These are phyloP conservation scores for Archivesica marissinica DNA, from an alignment of 1,140 invertebrate genomes.

Conservation along the genomic window DNA sequence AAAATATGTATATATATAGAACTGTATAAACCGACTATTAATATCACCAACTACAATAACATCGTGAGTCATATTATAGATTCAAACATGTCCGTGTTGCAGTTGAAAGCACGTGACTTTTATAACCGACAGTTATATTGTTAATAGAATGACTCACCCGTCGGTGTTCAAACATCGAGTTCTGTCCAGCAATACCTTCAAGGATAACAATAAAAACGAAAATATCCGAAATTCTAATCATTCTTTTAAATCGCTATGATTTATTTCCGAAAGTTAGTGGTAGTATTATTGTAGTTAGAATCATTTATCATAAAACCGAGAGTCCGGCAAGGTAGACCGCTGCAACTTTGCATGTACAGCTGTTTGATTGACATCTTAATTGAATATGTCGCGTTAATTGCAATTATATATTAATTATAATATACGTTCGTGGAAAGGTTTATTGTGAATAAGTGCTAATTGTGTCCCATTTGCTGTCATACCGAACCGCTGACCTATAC, in stretches of 20 bases:
- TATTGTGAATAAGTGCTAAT: background rate
- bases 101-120: background rate
- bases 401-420: background rate
- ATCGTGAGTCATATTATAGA: no score
- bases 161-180: background rate
- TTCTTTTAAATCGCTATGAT: background rate
- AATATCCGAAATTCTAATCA: background rate
- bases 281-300: background rate
- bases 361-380: slow-evolving; percentile 15
- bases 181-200: background rate
- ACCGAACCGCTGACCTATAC: no score
- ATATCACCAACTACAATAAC: no score
- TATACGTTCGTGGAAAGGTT: background rate
- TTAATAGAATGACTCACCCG: background rate
- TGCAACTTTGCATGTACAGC: background rate
- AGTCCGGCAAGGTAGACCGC: background rate
- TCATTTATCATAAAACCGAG: background rate
- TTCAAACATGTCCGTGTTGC: no score
- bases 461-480: background rate
- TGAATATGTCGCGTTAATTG: background rate
- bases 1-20: no score
- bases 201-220: background rate
- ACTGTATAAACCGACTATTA: no score
- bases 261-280: background rate
- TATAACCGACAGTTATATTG: background rate